These are phyloP conservation scores for Astropecten irregularis DNA, from an alignment of 53 echinoderm and acorn worm species.

Conservation along the genomic window DNA sequence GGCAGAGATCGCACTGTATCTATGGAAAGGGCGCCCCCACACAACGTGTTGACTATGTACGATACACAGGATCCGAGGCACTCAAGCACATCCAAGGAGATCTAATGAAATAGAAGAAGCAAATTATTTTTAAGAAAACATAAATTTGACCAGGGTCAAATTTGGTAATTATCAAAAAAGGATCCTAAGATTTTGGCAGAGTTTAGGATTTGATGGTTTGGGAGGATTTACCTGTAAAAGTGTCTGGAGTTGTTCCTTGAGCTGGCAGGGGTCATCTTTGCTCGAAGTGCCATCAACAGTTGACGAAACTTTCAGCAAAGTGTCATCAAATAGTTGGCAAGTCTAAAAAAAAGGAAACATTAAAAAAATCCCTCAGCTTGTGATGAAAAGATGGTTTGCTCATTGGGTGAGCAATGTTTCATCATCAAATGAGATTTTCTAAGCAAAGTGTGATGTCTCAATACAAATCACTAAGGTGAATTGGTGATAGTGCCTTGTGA, in stretches of 20 bases:
- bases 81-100: constrained; percentile 60
- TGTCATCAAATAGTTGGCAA: constrained; percentile 34
- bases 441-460: too few relatives aligned
- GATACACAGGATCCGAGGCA: constrained; percentile 52
- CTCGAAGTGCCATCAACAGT: not conserved
- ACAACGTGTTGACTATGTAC: constrained; percentile 29
- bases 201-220: not conserved
- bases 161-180: not conserved
- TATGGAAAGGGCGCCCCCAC: constrained; percentile 63
- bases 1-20: constrained; percentile 70
- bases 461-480: too few relatives aligned
- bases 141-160: not conserved
- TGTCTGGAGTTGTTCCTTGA: constrained; percentile 32
- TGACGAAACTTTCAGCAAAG: not conserved
- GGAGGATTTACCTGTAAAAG: constrained; percentile 7
- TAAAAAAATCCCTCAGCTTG: too few relatives aligned
- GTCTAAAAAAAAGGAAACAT: not conserved
- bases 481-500: too few relatives aligned
- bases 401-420: too few relatives aligned
- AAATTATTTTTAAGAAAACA: not conserved
- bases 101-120: constrained; percentile 29
- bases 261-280: not conserved
- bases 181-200: not conserved
- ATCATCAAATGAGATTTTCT: too few relatives aligned
- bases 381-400: too few relatives aligned